Evolutionary conservation across 2,797 vertebrate genomes (phyloP), one percentile per base, ranked within the genome.

Genomic region (Melopsittacus undulatus): DNA sequence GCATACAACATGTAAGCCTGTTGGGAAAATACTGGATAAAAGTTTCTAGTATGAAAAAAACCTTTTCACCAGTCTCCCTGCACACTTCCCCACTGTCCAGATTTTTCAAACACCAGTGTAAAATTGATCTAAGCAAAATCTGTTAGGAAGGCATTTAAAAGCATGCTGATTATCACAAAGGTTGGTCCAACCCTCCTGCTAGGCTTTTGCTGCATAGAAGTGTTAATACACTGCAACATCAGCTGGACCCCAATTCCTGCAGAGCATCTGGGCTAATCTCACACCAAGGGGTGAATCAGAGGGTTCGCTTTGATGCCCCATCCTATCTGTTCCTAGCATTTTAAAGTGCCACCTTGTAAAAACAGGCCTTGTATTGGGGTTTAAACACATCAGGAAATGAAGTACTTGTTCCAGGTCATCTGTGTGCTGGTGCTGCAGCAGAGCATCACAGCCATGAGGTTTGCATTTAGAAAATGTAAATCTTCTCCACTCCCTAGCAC

Each of bases 61-160:
- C 5, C 38, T 56, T 13, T 70, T 64, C 5, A 5, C 5, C 54
- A 80, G 27, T 18, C 62, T 89, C 12, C 13, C 16, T 89, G 30
- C 1, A 5, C 23, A 38, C 11, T 78, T 11, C 1, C 9, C 19
- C 32, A 46, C 34, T 70, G n/a, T 34, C 59, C 75, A 63, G 29
- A 45, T 29, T 68, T 91, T 89, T 90, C 63, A 90, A 92, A 82
- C 34, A 82, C 11, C 10, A 79, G 57, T 80, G 62, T 92, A 83
- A 91, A 57, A 52, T 51, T 91, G 29, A 88, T 82, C 68, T 48
- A 82, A 91, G 83, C 40, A 92, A 91, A 91, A 87, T 51, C 77
- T 91, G 46, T 11, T 36, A 73, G 70, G 34, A 83, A 68, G 21
- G 3, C 56, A 73, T 86, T 20, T 85, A 69, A 84, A 17, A 83